phyloP scores from a whole-genome alignment of 2,797 vertebrate genomes.

The Myoxocephalus aenaeus region DNA sequence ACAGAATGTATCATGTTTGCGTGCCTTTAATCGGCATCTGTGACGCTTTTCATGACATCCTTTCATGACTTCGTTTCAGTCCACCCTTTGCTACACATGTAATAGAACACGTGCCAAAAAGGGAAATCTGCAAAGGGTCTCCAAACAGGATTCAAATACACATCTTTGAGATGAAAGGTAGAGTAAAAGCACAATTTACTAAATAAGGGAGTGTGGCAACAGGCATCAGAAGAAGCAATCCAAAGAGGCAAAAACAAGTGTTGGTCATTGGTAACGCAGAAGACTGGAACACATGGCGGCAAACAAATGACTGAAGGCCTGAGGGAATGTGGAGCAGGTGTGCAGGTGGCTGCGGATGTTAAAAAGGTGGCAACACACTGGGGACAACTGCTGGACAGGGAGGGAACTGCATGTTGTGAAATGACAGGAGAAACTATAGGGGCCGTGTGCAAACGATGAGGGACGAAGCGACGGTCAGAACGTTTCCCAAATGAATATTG shows the following conservation, averaged over 20 bases:
- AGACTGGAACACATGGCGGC: not conserved
- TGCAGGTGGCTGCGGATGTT: not conserved
- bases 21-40: not conserved
- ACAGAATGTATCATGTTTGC: not conserved
- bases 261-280: too few species aligned
- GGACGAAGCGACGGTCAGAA: not conserved
- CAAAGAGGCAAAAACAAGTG: not conserved
- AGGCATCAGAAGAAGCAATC: not conserved
- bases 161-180: not conserved
- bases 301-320: not conserved
- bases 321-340: not conserved
- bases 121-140: not conserved
- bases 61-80: not conserved
- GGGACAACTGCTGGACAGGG: constrained; percentile 10
- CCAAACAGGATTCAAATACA: not conserved
- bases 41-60: not conserved
- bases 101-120: not conserved
- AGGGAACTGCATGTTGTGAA: not conserved
- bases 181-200: not conserved
- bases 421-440: not conserved
- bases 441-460: not conserved
- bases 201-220: not conserved
- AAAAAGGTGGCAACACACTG: not conserved
- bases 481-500: not conserved
- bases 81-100: not conserved